Evolutionary conservation across 2,113 vertebrate species (phyloP).

Genomic region (Naja naja): DNA sequence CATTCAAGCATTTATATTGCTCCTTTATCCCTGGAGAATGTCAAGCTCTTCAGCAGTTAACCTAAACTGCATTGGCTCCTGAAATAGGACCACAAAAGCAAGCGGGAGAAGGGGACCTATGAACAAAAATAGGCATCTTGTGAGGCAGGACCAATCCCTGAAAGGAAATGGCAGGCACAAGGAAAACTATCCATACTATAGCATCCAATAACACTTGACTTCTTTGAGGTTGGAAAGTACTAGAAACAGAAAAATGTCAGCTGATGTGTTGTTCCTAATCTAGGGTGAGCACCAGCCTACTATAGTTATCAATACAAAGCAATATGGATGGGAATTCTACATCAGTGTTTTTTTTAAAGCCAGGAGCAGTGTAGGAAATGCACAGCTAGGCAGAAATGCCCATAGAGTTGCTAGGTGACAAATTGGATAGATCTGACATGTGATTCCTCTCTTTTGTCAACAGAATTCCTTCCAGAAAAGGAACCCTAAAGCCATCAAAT

Average conservation of each 20-base stretch:
- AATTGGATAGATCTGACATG: background rate
- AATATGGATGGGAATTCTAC: background rate
- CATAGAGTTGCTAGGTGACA: background rate
- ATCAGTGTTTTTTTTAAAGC: background rate
- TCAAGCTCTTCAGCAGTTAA: background rate
- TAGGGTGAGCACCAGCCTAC: background rate
- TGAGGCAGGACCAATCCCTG: background rate
- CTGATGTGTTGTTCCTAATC: background rate
- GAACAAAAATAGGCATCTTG: background rate
- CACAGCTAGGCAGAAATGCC: background rate
- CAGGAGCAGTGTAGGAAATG: background rate
- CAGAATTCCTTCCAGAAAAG: background rate
- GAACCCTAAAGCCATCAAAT: constrained; percentile 14
- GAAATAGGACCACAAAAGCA: background rate
- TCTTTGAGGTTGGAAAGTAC: background rate
- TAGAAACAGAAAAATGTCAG: background rate
- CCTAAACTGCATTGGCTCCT: background rate
- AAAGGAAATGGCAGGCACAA: background rate
- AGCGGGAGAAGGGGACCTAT: background rate
- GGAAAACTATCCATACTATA: background rate
- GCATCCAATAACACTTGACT: background rate
- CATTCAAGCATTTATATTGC: background rate
- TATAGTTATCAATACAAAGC: background rate
- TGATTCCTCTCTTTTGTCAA: background rate
- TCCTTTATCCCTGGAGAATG: background rate